Conservation (phyloP, 2,797 vertebrate species). For the Florisuga fusca region DNA sequence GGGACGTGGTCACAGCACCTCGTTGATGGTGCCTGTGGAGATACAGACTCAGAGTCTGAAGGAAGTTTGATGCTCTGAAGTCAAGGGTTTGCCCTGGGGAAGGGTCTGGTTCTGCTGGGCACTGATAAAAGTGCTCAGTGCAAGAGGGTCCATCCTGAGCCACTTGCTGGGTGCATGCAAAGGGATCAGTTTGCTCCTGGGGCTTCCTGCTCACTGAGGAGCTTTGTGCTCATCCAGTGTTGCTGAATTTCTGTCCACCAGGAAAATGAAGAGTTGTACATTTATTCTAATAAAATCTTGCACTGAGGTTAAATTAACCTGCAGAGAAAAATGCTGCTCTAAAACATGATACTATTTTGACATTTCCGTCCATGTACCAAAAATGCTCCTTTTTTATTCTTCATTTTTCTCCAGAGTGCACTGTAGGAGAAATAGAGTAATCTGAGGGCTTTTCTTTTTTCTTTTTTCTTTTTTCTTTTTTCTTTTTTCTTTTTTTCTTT, state of each 20-base stretch:
- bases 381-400: conserved; percentile 20
- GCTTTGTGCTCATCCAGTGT: neutral
- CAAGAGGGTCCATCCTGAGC: neutral
- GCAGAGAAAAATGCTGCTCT: neutral
- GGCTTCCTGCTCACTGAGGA: neutral
- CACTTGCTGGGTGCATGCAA: neutral
- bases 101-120: neutral
- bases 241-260: neutral
- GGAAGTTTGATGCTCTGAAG: neutral
- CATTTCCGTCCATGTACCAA: neutral
- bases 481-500: too few relatives aligned
- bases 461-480: neutral
- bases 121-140: neutral
- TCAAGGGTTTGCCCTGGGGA: neutral
- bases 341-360: neutral
- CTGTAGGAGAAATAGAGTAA: neutral
- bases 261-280: neutral
- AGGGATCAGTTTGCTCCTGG: neutral
- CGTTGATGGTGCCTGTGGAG: neutral
- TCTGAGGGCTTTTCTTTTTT: neutral
- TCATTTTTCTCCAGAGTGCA: conserved; percentile 19
- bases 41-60: neutral
- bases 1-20: too few relatives aligned
- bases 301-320: neutral
- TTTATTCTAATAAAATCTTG: neutral